Evolutionary conservation across 1,140 invertebrate genomes (phyloP).

Genomic region (Steinernema khuongi): DNA sequence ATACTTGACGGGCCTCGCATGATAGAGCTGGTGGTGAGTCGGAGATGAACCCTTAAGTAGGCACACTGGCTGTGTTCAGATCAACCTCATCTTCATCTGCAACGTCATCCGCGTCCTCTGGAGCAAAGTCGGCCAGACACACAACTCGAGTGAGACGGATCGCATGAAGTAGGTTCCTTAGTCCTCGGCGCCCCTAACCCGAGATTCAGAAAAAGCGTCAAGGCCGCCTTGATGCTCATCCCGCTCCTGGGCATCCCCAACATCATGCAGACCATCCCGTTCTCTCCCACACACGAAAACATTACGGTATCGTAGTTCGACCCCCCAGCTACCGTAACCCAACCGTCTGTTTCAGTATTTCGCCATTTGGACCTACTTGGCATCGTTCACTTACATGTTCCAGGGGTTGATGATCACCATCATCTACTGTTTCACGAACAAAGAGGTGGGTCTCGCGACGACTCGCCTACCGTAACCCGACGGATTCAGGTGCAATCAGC

Average conservation of each 20-base stretch:
- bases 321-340: slow-evolving; percentile 3
- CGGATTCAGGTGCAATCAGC: slow-evolving; percentile 46
- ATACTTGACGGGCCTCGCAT: slow-evolving; percentile 57
- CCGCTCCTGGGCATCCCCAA: slow-evolving; percentile 57
- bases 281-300: slow-evolving; percentile 57
- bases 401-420: slow-evolving; percentile 58
- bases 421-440: slow-evolving; percentile 59
- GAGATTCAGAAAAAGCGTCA: slow-evolving; percentile 52
- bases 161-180: slow-evolving; percentile 54
- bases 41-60: background rate
- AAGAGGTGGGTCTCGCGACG: slow-evolving; percentile 39
- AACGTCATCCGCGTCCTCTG: slow-evolving; percentile 57
- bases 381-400: slow-evolving; percentile 59
- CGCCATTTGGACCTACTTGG: slow-evolving; percentile 57
- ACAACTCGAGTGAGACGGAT: slow-evolving; percentile 50
- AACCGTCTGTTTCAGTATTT: slow-evolving; percentile 46
- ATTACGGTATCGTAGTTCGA: slow-evolving; percentile 49
- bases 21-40: slow-evolving; percentile 49
- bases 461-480: background rate
- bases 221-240: slow-evolving; percentile 58
- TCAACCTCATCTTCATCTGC: slow-evolving; percentile 54
- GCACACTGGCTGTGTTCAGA: slow-evolving; percentile 26
- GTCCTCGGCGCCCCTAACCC: slow-evolving; percentile 8
- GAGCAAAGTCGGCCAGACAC: slow-evolving; percentile 53
- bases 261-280: slow-evolving; percentile 59